Evolutionary conservation across 1,140 invertebrate species (phyloP).

Genomic region (Drosophila tristis): DNA sequence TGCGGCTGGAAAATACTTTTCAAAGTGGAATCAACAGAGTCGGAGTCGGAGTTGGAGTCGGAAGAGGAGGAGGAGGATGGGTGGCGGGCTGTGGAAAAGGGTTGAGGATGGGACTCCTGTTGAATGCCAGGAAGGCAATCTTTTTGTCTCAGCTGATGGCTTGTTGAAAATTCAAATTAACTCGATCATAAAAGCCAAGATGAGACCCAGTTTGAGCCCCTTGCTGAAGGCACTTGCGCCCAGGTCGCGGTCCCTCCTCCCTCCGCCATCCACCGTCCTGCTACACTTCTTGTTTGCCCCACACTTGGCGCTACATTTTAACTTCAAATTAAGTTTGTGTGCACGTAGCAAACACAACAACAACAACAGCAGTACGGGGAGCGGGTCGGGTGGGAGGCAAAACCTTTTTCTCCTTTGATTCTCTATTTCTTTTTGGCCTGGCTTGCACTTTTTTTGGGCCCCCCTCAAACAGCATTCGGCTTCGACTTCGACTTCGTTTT

Average conservation of each 20-base stretch:
- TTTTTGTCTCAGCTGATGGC: constrained; percentile 60
- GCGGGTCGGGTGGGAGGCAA: not conserved
- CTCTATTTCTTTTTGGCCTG: constrained; percentile 63
- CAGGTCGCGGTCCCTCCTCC: not conserved
- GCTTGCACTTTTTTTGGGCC: constrained; percentile 72
- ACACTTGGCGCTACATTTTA: constrained; percentile 75
- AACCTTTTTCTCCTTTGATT: constrained; percentile 69
- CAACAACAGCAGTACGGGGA: constrained; percentile 32
- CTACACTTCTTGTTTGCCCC: constrained; percentile 17
- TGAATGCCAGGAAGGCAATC: constrained; percentile 38
- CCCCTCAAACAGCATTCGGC: constrained; percentile 39
- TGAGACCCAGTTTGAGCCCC: constrained; percentile 58
- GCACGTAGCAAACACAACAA: constrained; percentile 77
- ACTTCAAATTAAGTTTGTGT: constrained; percentile 82
- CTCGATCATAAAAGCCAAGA: constrained; percentile 75
- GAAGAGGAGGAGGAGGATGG: too few relatives aligned
- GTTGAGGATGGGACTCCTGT: constrained; percentile 36
- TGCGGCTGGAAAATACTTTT: constrained; percentile 79
- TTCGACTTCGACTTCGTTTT: constrained; percentile 47
- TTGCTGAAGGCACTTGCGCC: constrained; percentile 1
- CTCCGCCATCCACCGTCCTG: too few relatives aligned
- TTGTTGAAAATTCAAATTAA: constrained; percentile 77
- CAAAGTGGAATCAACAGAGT: constrained; percentile 68
- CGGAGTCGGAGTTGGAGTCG: constrained; percentile 27
- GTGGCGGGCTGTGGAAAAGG: constrained; percentile 24